Base-by-base conservation (phyloP, 2,113 vertebrate genomes). In the Forbesichthys agassizii region DNA sequence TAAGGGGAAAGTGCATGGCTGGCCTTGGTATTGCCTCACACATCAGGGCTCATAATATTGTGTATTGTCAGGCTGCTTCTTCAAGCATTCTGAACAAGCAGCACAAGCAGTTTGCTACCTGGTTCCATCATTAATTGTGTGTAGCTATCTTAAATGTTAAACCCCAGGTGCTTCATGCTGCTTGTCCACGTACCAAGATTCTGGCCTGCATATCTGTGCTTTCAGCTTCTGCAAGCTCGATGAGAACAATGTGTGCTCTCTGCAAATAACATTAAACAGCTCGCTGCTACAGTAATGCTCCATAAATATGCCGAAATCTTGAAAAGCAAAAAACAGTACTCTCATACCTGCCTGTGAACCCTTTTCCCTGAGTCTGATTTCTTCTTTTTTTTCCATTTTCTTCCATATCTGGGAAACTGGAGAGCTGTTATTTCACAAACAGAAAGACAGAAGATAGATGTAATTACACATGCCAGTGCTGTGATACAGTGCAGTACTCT, bases 211-310 rank as follows among this genome's bases (percentile, higher is more conserved):
- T 78, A 71, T 72, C 77, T 77, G 67, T 66, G 73, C 84, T 75
- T 81, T 84, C 70, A 59, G 75, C 81, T 88, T 87, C 83, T 68
- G 57, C 81, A 74, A 77, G 73, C 84, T 78, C 89, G 74, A 90
- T 90, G 79, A 64, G 85, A 91, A 91, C 90, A 90, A 89, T 83
- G 77, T 90, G 90, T 85, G 81, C 85, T 86, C 81, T 86, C 82
- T 88, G 88, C 81, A 90, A 88, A 90, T 84, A 91, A 84, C 79
- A 90, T 91, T 85, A 88, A 87, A 91, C 72, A 86, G 80, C 60
- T 78, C 14, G 9, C 80, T 86, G 57, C 71, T 81, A 70, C 82
- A 80, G 81, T 78, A 89, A 91, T 85, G 82, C 79, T 75, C 79
- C 83, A 88, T 91, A 89, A 90, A 92, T 90, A 90, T 90, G 84